A percentile compares a stretch with the other conserved stretches of the same genome.
Evolutionary conservation across 2,797 vertebrate genomes (phyloP).

Genomic region (Parauchenoglanis punctatus): DNA sequence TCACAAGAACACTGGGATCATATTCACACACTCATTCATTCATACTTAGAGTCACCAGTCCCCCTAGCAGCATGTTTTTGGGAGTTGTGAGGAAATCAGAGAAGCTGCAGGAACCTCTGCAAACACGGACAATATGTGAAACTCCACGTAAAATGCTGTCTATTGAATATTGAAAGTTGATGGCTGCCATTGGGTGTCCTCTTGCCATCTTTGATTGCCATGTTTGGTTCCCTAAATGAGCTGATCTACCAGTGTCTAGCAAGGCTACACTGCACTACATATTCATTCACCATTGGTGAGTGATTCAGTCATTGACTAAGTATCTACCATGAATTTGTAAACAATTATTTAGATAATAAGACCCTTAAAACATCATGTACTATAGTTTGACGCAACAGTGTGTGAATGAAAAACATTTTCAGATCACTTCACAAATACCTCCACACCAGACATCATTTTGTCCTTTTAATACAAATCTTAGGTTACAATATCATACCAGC

Average conservation of each 20-base stretch:
- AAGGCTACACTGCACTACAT: background rate
- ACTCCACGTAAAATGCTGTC: background rate
- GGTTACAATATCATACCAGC: background rate
- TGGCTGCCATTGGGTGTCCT: background rate
- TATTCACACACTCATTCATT: slow-evolving; percentile 1
- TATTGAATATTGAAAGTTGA: background rate
- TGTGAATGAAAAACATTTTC: background rate
- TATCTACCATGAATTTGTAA: background rate
- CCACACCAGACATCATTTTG: background rate
- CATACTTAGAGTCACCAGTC: background rate
- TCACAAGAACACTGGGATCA: background rate
- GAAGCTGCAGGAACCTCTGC: background rate
- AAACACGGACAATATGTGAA: background rate
- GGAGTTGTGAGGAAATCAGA: background rate
- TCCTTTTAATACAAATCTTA: background rate
- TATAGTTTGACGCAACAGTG: background rate
- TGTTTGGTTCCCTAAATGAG: background rate
- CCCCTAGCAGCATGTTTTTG: background rate
- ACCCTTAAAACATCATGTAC: too few relatives aligned
- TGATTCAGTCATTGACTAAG: background rate
- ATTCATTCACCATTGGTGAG: background rate
- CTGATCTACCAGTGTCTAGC: background rate
- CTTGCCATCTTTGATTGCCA: background rate
- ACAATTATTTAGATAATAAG: background rate
- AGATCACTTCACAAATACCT: background rate